Conservation (phyloP, 2,797 vertebrate genomes). For the Sebastiscus tertius region DNA sequence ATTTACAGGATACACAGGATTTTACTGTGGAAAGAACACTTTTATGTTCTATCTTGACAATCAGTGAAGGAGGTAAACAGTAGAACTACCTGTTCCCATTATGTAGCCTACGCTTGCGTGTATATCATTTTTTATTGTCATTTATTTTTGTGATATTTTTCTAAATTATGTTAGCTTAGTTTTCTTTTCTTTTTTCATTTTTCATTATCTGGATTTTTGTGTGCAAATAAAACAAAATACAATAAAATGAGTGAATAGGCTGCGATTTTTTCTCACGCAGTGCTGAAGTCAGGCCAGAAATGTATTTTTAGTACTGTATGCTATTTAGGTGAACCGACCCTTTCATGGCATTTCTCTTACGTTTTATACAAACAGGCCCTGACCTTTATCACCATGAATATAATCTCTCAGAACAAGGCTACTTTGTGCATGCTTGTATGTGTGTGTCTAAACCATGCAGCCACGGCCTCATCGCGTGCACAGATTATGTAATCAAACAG, state of each 20-base stretch:
- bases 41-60: neutral
- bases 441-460: neutral
- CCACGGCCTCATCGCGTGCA: too few species aligned
- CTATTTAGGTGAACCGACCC: neutral
- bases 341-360: neutral
- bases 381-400: neutral
- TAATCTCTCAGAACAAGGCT: neutral
- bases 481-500: too few species aligned
- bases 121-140: neutral
- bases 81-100: neutral
- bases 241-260: neutral
- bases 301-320: neutral
- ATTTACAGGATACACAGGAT: neutral
- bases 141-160: neutral
- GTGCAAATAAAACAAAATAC: too few species aligned
- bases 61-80: neutral
- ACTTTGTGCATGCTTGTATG: neutral
- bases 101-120: neutral
- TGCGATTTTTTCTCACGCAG: neutral
- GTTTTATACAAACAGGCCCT: neutral
- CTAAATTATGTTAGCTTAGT: neutral
- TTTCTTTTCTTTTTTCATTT: neutral
- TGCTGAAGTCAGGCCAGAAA: neutral
- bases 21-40: neutral
- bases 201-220: neutral